phyloP scores from a whole-genome alignment of 2,113 vertebrate species.

The Centrocercus urophasianus region DNA sequence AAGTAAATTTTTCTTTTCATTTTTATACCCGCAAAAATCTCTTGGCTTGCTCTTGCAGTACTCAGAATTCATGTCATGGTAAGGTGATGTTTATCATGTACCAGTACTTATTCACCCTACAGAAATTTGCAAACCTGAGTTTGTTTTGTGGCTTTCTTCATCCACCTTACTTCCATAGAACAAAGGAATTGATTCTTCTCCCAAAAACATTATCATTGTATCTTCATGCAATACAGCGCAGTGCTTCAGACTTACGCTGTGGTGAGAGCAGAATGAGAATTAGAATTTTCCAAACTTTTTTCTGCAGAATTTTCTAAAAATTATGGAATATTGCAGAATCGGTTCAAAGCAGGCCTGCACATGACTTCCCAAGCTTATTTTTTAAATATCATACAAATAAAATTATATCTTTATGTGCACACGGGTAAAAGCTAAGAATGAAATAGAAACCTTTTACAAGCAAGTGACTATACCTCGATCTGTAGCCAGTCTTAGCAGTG shows the following conservation, averaged over 20 bases:
- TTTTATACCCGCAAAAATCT: background rate
- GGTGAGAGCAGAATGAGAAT: background rate
- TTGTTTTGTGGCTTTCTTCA: background rate
- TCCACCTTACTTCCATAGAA: background rate
- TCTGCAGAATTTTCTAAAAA: background rate
- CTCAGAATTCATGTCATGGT: background rate
- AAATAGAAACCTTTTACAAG: background rate
- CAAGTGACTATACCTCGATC: background rate
- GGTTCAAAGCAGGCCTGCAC: background rate
- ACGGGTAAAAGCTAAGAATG: background rate
- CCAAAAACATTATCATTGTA: accelerated
- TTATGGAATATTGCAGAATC: background rate
- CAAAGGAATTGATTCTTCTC: background rate
- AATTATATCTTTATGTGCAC: background rate
- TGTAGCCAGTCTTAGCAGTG: background rate
- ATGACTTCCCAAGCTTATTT: background rate
- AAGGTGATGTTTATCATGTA: background rate
- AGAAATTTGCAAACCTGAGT: background rate
- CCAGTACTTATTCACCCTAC: background rate
- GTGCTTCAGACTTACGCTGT: background rate
- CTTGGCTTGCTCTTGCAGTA: background rate
- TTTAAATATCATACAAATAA: background rate
- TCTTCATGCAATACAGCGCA: background rate
- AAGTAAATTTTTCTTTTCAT: background rate
- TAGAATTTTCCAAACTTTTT: background rate